Percentiles rank a stretch among this genome's conserved stretches.
phyloP scores from a whole-genome alignment of 2,888 invertebrate genomes.

The Timandra comae region DNA sequence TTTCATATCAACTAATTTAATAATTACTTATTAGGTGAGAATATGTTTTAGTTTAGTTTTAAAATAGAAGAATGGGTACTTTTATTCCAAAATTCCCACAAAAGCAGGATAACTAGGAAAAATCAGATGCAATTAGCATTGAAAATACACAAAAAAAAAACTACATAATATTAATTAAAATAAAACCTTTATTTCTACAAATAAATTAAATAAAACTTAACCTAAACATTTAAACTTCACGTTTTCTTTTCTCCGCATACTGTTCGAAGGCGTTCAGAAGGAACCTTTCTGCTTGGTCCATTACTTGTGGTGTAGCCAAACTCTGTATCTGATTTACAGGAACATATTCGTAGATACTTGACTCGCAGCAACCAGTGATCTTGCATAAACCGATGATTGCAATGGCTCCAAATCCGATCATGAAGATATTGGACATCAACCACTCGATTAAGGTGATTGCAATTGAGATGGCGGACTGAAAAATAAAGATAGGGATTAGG shows the following conservation, averaged over 20 bases:
- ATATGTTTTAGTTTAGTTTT: too few relatives aligned
- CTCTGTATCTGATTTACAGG: conserved; percentile 46
- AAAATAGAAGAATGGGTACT: too few relatives aligned
- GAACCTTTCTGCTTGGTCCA: conserved; percentile 66
- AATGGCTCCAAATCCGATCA: conserved; percentile 29
- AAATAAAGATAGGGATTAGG: conserved; percentile 1
- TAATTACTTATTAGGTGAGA: too few relatives aligned
- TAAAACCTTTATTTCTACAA: neutral
- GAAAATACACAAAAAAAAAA: too few relatives aligned
- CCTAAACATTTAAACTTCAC: conserved; percentile 4
- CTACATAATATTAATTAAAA: too few relatives aligned
- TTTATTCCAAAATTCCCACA: too few relatives aligned
- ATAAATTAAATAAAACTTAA: neutral
- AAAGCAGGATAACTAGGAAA: too few relatives aligned
- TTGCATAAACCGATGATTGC: conserved; percentile 35
- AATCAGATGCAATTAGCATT: too few relatives aligned
- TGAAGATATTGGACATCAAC: conserved; percentile 30
- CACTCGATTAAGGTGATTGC: conserved; percentile 31
- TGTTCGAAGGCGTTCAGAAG: conserved; percentile 71
- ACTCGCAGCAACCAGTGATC: conserved; percentile 31
- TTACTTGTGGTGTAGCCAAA: conserved; percentile 67
- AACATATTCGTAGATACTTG: conserved; percentile 10
- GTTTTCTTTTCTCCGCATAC: conserved; percentile 38
- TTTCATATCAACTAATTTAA: too few relatives aligned
- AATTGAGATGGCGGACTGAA: conserved; percentile 24